Evolutionary conservation across 2,113 vertebrate genomes (phyloP), one percentile per base, ranked within the genome.

Genomic region (Carassius gibelio): DNA sequence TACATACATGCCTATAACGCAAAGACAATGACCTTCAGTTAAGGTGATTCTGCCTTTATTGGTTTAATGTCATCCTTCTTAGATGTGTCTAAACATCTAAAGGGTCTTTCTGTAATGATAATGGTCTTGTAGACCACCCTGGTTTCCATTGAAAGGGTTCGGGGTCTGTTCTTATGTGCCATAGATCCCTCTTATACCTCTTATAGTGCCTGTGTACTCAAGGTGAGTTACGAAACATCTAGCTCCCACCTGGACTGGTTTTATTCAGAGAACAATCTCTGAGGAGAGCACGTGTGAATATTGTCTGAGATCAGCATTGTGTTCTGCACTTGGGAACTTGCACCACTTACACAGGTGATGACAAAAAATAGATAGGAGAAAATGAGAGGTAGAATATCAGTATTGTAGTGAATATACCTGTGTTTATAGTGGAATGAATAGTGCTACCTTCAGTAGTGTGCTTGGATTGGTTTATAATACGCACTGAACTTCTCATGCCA

Each of bases 101-200:
- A 61, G 38, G 75, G 38, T 86, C 80, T 61, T 64, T 82, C 76
- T 75, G 26, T 77, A 48, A 45, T 82, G 23, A 84, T 86, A 91
- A 88, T 90, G 89, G 92, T 77, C 85, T 78, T 85, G 92, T 88
- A 91, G 84, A 76, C 26, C 79, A 87, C 87, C 87, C 77, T 88
- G 52, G 61, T 68, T 14, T 13, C 34, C 77, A 76, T 88, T 62
- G 69, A 42, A 38, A 42, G 11, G 11, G 9, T 36, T 79, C 77
- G 3, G 1, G 34, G 17, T 21, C 68, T 38, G 34, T 71, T 71
- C 34, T 71, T 38, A 38, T 71, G 34, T 38, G 8, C 8, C 61
- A 84, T n/a, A 42, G 36, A 45, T 74, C 71, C 21, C 38, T 74
- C 4, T 45, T 38, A 75, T 50, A 52, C 11, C 26, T 30, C 30